These are phyloP conservation scores for Oxygymnocypris stewartii DNA, from an alignment of 2,113 vertebrate genomes.

Conservation along the genomic window DNA sequence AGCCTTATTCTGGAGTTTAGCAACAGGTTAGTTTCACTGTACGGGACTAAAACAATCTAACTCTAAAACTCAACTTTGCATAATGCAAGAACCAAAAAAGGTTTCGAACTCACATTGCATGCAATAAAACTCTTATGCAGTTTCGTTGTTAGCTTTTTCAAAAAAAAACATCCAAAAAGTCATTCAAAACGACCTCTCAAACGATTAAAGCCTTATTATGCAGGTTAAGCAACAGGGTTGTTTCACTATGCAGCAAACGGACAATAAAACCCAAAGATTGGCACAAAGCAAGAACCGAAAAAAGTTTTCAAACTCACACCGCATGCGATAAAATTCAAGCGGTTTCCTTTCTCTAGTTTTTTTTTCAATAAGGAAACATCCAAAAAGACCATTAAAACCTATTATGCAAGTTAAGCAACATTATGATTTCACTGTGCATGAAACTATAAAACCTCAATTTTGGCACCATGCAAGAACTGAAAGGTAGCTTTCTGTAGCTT, in stretches of 20 bases:
- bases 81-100: no score
- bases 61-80: no score
- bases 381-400: neutral
- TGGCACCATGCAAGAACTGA: neutral
- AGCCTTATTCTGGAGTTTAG: neutral
- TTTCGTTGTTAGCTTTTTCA: neutral
- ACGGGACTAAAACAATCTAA: neutral
- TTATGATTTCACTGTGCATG: neutral
- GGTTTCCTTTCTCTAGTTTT: neutral
- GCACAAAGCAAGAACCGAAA: neutral
- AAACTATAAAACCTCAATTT: neutral
- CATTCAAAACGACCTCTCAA: neutral
- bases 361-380: neutral
- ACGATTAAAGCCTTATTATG: no score
- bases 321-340: neutral
- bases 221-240: neutral
- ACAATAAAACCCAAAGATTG: neutral
- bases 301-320: neutral
- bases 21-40: neutral
- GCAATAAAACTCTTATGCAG: neutral
- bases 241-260: neutral
- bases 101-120: no score
- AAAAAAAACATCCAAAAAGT: neutral
- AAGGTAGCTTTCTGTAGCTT: neutral
- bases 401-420: neutral